These are phyloP conservation scores for Sinella curviseta DNA, from an alignment of 1,140 invertebrate species.

Conservation along the genomic window DNA sequence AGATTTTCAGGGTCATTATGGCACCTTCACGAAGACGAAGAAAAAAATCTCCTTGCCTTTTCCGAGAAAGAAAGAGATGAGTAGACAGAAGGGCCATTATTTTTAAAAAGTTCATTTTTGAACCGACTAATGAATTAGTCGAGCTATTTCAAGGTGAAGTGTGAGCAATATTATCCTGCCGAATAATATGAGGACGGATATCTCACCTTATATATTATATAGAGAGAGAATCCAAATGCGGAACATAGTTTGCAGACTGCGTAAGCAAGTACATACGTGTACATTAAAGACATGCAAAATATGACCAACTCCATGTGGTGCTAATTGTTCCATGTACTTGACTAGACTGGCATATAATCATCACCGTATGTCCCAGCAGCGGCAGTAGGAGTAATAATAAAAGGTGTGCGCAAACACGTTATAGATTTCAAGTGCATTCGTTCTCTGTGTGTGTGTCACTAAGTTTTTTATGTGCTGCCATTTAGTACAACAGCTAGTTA, in stretches of 20 bases:
- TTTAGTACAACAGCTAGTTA: background rate
- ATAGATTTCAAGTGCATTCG: no score
- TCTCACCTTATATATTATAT: background rate
- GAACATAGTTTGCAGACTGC: background rate
- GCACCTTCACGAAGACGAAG: background rate
- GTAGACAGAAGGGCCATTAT: background rate
- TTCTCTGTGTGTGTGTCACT: background rate
- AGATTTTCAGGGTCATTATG: background rate
- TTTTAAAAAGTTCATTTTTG: background rate
- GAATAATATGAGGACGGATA: background rate
- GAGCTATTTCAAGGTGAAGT: no score
- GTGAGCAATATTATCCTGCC: background rate
- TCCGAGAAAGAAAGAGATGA: background rate
- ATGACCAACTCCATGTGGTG: no score
- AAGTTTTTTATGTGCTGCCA: background rate
- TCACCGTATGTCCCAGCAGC: no score
- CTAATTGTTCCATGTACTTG: no score
- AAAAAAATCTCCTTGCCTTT: background rate
- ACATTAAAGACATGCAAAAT: background rate
- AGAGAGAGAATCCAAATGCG: background rate
- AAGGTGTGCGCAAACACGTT: no score
- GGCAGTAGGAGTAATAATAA: no score
- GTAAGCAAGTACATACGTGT: background rate
- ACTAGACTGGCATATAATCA: no score
- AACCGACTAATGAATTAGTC: slow-evolving; percentile 12